Conservation (phyloP, 2,113 vertebrate genomes). For the Alethe diademata region DNA sequence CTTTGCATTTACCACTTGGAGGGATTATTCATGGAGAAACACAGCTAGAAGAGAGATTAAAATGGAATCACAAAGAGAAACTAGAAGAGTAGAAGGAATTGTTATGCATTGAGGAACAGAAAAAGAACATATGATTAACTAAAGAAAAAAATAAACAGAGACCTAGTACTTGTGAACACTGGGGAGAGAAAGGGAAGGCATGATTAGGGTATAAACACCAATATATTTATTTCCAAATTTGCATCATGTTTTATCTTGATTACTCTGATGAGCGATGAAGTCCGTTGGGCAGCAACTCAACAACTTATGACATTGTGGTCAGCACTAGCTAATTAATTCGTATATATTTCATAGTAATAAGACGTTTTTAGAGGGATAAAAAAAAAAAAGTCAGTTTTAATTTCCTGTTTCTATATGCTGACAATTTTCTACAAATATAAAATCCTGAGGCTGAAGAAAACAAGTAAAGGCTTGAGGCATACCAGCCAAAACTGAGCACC, state of each 20-base stretch:
- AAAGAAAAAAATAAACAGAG: background rate
- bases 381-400: background rate
- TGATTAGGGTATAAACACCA: background rate
- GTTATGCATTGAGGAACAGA: background rate
- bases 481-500: background rate
- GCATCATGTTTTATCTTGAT: background rate
- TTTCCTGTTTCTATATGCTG: background rate
- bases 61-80: background rate
- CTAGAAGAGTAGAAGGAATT: background rate
- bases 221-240: background rate
- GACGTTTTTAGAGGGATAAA: background rate
- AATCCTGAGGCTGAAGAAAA: background rate
- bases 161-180: background rate
- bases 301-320: background rate
- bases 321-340: background rate
- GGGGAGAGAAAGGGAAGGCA: fast-evolving
- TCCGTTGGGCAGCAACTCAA: background rate
- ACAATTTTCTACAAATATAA: background rate
- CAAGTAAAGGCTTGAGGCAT: background rate
- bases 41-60: background rate
- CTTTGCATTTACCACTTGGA: background rate
- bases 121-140: background rate
- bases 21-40: background rate
- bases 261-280: background rate
- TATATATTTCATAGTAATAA: background rate